Evolutionary conservation across 1,140 invertebrate genomes (phyloP), one percentile per base, ranked within the genome.

Genomic region (Drosophila oshimai): DNA sequence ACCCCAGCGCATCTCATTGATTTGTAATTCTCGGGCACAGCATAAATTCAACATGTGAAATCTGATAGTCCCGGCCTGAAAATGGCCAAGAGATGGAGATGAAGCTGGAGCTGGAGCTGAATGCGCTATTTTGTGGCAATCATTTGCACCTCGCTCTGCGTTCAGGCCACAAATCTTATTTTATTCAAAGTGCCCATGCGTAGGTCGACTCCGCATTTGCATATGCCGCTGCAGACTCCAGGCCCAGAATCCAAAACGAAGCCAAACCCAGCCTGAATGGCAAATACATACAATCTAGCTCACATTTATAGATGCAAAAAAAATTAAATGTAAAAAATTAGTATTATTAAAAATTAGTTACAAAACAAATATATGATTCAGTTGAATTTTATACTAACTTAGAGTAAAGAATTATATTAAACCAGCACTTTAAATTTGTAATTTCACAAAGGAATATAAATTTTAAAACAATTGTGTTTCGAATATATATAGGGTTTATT

Each of bases 41-140:
- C 62, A 87, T 87, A 87, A 87, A 87, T 88, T 87, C 64, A 70
- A 65, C 81, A 87, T 81, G 81, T 77, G 81, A 87, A 88, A 88
- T 87, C 81, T 71, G 83, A 88, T 87, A 87, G 81, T 60, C 73
- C 17, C 55, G 26, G 39, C 22, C 51, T 13, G 57, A 9, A 54
- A 46, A 73, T 58, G 55, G 55, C 45, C 54, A 49, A 15, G 34
- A 41, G 57, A 29, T 41, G 39, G 31, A 17, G 39, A 26, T 45
- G 5, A n/a, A n/a, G n/a, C 17, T 55, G 33, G 18, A 39, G 24
- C 57, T 39, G 57, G 17, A 36, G 26, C 33, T 29, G 9, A 28
- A 10, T 58, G 60, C 36, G 47, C 33, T 74, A 68, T 69, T 72
- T 72, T 45, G 55, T 33, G 45, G 68, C 44, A 60, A 87, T 86